These are phyloP conservation scores for Drosophila anomalata DNA, from an alignment of 2,888 invertebrate species.

Conservation along the genomic window DNA sequence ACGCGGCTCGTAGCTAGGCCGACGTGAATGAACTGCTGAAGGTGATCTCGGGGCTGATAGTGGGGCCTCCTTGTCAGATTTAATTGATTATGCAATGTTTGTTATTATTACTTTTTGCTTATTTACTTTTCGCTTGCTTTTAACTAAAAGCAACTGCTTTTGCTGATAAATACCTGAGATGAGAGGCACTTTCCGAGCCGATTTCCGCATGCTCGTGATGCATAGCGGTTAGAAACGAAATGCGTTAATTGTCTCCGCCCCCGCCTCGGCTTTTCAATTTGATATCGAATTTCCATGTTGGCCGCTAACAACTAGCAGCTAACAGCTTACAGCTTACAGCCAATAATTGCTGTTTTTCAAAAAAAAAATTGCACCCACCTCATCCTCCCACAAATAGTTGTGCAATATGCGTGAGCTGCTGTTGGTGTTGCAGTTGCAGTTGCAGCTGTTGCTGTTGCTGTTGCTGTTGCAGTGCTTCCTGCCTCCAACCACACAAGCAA, in stretches of 20 bases:
- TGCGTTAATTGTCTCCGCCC: conserved; percentile 40
- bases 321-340: conserved; percentile 29
- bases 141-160: neutral
- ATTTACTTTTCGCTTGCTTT: neutral
- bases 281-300: conserved; percentile 51
- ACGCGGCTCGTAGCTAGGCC: neutral
- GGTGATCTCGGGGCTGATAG: conserved; percentile 48
- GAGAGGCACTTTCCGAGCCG: conserved; percentile 1
- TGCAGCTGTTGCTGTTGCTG: conserved; percentile 14
- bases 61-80: conserved; percentile 38
- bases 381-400: conserved; percentile 45
- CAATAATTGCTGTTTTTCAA: conserved; percentile 42
- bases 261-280: conserved; percentile 21
- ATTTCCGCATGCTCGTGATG: conserved; percentile 36
- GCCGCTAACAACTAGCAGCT: conserved; percentile 38
- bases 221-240: conserved; percentile 12
- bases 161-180: conserved; percentile 30
- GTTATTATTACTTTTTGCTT: conserved; percentile 27
- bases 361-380: conserved; percentile 34
- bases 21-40: conserved; percentile 49
- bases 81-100: conserved; percentile 46
- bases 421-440: conserved; percentile 15
- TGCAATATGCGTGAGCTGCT: conserved; percentile 52
- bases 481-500: conserved; percentile 31
- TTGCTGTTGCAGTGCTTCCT: conserved; percentile 36